Evolutionary conservation across 2,113 vertebrate genomes (phyloP).

Genomic region (Notechis scutatus): DNA sequence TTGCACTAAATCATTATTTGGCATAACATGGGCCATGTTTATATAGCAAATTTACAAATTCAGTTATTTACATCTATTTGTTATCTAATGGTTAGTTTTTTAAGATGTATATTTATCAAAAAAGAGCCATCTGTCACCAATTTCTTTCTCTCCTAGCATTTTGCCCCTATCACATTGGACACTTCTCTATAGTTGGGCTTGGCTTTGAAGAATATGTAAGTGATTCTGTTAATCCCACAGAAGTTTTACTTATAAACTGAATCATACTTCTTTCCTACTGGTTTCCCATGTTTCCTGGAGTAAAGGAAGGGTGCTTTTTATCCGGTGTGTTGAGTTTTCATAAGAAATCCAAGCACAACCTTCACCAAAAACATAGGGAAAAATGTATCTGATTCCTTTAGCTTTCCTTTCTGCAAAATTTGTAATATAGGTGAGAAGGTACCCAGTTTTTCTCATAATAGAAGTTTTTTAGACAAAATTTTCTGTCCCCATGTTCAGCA

Average conservation of each 20-base stretch:
- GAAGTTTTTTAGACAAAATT: neutral
- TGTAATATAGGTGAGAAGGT: neutral
- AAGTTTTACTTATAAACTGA: neutral
- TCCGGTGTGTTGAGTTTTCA: neutral
- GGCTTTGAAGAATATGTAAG: slow-evolving; percentile 95
- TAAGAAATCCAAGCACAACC: neutral
- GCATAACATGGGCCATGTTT: neutral
- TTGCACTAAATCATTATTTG: neutral
- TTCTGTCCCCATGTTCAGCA: neutral
- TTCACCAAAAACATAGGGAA: neutral
- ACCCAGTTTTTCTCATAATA: neutral
- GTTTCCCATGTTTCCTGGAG: neutral
- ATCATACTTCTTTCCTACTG: neutral
- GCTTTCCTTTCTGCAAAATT: neutral
- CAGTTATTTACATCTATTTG: neutral
- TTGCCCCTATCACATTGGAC: slow-evolving; percentile 95
- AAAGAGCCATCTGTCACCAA: slow-evolving; percentile 31
- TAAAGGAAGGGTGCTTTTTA: neutral
- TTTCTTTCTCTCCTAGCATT: slow-evolving; percentile 76
- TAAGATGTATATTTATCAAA: neutral
- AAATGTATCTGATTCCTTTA: neutral
- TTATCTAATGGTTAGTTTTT: neutral
- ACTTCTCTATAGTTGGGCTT: slow-evolving; percentile 93
- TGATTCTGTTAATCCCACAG: slow-evolving; percentile 44
- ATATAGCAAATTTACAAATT: neutral